Percentiles rank a stretch among this genome's conserved stretches.
These are phyloP conservation scores for Drosophila tristis DNA, from an alignment of 1,140 invertebrate species.

Conservation along the genomic window DNA sequence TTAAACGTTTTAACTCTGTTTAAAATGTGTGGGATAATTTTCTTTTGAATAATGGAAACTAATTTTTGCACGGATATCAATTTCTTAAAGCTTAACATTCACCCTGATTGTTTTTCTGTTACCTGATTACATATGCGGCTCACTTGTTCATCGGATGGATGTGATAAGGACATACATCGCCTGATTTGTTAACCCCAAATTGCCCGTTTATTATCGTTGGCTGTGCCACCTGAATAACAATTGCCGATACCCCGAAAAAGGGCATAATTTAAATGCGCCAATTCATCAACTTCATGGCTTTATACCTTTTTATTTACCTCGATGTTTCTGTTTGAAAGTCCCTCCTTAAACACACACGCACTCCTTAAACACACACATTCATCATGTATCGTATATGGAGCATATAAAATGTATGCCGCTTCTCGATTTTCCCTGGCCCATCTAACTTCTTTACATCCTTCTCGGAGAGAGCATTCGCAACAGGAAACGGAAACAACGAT, in stretches of 20 bases:
- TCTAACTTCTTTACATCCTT: constrained; percentile 17
- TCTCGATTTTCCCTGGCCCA: not conserved
- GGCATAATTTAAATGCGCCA: constrained; percentile 58
- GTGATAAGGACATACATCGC: constrained; percentile 45
- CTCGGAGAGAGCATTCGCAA: constrained; percentile 25
- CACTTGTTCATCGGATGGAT: constrained; percentile 38
- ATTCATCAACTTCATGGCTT: constrained; percentile 57
- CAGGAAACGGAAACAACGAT: constrained; percentile 54
- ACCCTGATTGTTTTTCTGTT: constrained; percentile 20
- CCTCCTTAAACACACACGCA: not conserved
- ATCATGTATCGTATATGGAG: no score
- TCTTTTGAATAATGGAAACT: constrained; percentile 5
- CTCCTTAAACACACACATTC: not conserved
- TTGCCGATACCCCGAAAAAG: constrained; percentile 26
- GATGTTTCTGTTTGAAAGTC: constrained; percentile 41
- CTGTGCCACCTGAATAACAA: constrained; percentile 44
- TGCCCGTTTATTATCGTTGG: constrained; percentile 49
- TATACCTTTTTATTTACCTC: constrained; percentile 56
- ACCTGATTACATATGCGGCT: constrained; percentile 12
- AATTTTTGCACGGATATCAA: not conserved
- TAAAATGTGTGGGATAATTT: not conserved
- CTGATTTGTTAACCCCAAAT: constrained; percentile 57
- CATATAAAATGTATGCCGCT: constrained; percentile 37
- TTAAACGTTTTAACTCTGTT: not conserved
- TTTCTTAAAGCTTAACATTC: constrained; percentile 2